phyloP scores from a whole-genome alignment of 2,113 vertebrate genomes.

The Anoplopoma fimbria region DNA sequence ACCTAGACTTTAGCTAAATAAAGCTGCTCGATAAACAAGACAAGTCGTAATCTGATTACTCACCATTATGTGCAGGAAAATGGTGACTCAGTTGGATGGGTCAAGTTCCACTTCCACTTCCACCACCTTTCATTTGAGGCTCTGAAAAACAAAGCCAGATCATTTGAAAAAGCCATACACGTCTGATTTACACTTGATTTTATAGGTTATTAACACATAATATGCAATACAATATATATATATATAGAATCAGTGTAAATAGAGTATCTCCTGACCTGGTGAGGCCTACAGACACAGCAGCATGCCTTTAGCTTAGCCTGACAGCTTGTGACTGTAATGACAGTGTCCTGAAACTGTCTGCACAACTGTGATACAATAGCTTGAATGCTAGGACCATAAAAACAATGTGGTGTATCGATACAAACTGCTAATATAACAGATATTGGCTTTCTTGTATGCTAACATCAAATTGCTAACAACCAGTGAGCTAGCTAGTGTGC shows the following conservation, averaged over 20 bases:
- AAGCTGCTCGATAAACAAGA: constrained; percentile 55
- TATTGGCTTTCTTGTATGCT: constrained; percentile 33
- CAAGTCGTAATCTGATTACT: constrained; percentile 77
- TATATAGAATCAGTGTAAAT: background rate
- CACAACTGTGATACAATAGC: fast-evolving
- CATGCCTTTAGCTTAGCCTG: constrained; percentile 56
- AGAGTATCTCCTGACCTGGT: constrained; percentile 58
- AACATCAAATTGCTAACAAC: constrained; percentile 30
- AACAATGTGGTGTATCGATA: background rate
- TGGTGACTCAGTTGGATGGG: constrained; percentile 77
- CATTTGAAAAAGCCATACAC: background rate
- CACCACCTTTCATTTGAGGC: constrained; percentile 72
- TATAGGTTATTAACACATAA: fast-evolving
- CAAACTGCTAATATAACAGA: background rate
- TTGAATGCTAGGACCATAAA: too few species aligned
- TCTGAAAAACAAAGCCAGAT: constrained; percentile 18
- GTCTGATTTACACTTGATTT: background rate
- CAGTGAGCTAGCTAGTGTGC: constrained; percentile 18
- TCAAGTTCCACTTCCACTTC: constrained; percentile 79
- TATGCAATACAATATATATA: background rate
- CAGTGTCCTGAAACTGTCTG: fast-evolving
- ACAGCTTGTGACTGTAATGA: background rate
- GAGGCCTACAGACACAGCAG: constrained; percentile 64
- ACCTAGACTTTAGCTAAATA: constrained; percentile 23
- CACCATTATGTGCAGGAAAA: constrained; percentile 80